Evolutionary conservation across 2,888 invertebrate genomes (phyloP).

Genomic region (Drosophila subquinaria): DNA sequence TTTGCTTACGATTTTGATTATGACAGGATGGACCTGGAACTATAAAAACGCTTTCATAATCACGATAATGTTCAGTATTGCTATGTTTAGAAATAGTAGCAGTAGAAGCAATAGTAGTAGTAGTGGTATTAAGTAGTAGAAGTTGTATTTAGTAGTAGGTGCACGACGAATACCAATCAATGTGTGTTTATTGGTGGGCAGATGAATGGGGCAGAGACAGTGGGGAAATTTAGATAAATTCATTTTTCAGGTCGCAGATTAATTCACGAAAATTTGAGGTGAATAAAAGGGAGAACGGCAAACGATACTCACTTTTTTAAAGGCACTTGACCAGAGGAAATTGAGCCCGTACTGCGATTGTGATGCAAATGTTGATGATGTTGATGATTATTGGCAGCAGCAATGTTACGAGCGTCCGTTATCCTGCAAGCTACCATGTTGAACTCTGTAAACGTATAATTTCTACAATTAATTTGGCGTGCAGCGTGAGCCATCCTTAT

Average conservation of each 20-base stretch:
- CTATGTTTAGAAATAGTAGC: conserved; percentile 57
- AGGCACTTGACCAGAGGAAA: conserved; percentile 98
- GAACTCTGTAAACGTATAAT: conserved; percentile 95
- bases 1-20: conserved; percentile 88
- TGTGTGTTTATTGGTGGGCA: conserved; percentile 27
- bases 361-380: conserved; percentile 83
- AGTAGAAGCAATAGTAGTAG: conserved; percentile 27
- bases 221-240: conserved; percentile 33
- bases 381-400: conserved; percentile 87
- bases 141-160: conserved; percentile 32
- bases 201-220: conserved; percentile 28
- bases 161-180: conserved; percentile 58
- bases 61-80: conserved; percentile 89
- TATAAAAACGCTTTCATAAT: conserved; percentile 92
- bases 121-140: conserved; percentile 29
- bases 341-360: conserved; percentile 87
- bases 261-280: neutral
- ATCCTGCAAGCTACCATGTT: conserved; percentile 99
- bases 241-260: conserved; percentile 15
- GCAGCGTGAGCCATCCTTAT: conserved; percentile 86
- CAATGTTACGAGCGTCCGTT: conserved; percentile 95
- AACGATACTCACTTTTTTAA: conserved; percentile 95
- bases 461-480: conserved; percentile 87
- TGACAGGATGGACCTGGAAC: conserved; percentile 89
- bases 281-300: no score